These are phyloP conservation scores for Erebia epiphron DNA, from an alignment of 2,888 invertebrate genomes.

Conservation along the genomic window DNA sequence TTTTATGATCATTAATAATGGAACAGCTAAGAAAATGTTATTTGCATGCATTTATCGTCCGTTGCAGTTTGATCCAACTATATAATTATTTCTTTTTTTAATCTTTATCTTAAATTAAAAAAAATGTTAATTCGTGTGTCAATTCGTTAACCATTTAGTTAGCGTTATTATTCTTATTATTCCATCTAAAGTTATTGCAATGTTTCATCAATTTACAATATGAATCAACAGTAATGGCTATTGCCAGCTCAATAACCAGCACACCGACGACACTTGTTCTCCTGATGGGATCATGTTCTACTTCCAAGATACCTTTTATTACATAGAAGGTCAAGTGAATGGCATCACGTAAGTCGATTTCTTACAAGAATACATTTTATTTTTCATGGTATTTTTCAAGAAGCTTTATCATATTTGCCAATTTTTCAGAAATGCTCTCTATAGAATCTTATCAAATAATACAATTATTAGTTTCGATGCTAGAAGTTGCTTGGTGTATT, in stretches of 20 bases:
- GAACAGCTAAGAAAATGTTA: too few relatives aligned
- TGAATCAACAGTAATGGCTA: conserved; percentile 66
- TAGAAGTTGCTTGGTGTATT: conserved; percentile 60
- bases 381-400: too few relatives aligned
- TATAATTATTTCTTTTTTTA: too few relatives aligned
- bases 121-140: too few relatives aligned
- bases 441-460: conserved; percentile 48
- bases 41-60: too few relatives aligned
- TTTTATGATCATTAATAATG: too few relatives aligned
- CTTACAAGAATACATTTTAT: neutral
- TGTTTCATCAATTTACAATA: too few relatives aligned
- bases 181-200: neutral
- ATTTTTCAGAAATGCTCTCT: conserved; percentile 50
- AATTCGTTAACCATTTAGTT: too few relatives aligned
- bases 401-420: neutral
- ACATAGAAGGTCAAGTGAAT: conserved; percentile 46
- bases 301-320: conserved; percentile 53
- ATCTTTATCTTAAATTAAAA: too few relatives aligned
- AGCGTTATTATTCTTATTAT: too few relatives aligned
- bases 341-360: conserved; percentile 45
- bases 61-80: too few relatives aligned
- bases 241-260: conserved; percentile 63
- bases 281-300: conserved; percentile 60
- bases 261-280: conserved; percentile 56
- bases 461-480: conserved; percentile 67